These are phyloP conservation scores for Lepeophtheirus salmonis DNA, from an alignment of 1,140 invertebrate genomes.

Conservation along the genomic window DNA sequence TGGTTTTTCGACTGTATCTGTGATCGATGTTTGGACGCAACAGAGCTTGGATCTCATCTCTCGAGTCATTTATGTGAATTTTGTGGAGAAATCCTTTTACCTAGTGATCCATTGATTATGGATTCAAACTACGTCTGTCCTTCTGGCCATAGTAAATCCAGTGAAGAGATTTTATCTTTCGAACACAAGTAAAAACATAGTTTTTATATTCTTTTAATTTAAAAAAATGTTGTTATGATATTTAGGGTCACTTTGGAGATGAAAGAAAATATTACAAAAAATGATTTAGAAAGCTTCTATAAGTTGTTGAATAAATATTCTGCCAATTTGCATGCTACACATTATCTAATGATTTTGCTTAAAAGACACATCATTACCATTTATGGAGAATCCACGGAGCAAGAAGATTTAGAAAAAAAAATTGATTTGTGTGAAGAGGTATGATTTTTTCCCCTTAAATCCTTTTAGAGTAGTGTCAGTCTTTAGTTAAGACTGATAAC, in stretches of 20 bases:
- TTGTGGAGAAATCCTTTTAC: neutral
- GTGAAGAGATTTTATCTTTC: neutral
- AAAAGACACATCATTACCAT: neutral
- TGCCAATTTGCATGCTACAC: neutral
- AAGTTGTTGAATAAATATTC: neutral
- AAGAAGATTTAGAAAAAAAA: neutral
- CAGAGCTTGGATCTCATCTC: conserved; percentile 24
- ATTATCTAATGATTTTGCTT: neutral
- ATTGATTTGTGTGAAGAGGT: neutral
- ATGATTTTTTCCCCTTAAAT: too few relatives aligned
- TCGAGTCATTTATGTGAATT: conserved; percentile 18
- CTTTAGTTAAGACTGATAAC: too few relatives aligned
- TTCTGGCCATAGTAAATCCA: neutral
- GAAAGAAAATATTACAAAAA: neutral
- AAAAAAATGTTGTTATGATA: neutral
- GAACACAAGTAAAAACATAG: neutral
- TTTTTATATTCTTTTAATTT: neutral
- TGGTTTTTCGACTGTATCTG: conserved; percentile 43
- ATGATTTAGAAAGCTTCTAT: neutral
- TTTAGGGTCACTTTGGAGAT: neutral
- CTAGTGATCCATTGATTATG: neutral
- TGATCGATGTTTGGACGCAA: conserved; percentile 21
- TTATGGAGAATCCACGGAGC: neutral
- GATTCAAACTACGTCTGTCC: neutral
- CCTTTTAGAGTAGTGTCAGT: too few relatives aligned